Percentiles rank a stretch among this genome's conserved stretches.
These are phyloP conservation scores for Caenorhabditis macrosperma DNA, from an alignment of 2,888 invertebrate species.

Conservation along the genomic window DNA sequence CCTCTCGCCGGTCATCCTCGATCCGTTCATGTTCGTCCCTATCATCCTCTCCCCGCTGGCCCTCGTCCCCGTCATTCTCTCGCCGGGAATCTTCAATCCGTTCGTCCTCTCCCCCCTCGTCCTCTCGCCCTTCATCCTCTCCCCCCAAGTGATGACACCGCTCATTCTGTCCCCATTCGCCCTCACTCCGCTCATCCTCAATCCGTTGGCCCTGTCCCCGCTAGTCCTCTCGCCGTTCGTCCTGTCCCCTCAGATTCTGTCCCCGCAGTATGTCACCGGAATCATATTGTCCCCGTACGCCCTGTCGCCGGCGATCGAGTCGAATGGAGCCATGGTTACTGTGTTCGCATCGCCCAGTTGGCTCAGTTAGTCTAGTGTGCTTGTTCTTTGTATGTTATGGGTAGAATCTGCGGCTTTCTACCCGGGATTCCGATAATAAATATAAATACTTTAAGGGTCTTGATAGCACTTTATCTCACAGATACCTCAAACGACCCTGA, in stretches of 20 bases:
- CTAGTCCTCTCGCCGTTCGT: constrained; percentile 68
- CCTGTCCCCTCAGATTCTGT: constrained; percentile 63
- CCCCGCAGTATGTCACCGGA: constrained; percentile 59
- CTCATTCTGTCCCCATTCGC: constrained; percentile 62
- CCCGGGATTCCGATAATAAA: too few species aligned
- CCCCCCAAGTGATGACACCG: constrained; percentile 62
- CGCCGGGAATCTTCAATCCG: constrained; percentile 51
- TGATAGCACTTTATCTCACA: too few species aligned
- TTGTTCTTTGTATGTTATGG: too few species aligned
- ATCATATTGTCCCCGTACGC: constrained; percentile 63
- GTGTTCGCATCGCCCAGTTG: constrained; percentile 63
- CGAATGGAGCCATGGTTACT: constrained; percentile 59
- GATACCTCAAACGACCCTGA: too few species aligned
- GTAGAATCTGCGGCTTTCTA: too few species aligned
- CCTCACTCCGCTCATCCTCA: constrained; percentile 62
- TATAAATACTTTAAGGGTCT: too few species aligned
- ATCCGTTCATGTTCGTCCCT: constrained; percentile 62
- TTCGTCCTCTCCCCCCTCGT: constrained; percentile 67
- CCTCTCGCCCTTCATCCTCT: constrained; percentile 63
- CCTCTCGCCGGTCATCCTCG: constrained; percentile 61
- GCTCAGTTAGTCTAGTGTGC: constrained; percentile 62
- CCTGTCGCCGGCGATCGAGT: constrained; percentile 62
- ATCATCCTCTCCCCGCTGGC: constrained; percentile 62
- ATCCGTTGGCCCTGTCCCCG: constrained; percentile 55
- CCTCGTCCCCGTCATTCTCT: constrained; percentile 62